phyloP scores from a whole-genome alignment of 2,113 vertebrate species.

The Oriolus oriolus region DNA sequence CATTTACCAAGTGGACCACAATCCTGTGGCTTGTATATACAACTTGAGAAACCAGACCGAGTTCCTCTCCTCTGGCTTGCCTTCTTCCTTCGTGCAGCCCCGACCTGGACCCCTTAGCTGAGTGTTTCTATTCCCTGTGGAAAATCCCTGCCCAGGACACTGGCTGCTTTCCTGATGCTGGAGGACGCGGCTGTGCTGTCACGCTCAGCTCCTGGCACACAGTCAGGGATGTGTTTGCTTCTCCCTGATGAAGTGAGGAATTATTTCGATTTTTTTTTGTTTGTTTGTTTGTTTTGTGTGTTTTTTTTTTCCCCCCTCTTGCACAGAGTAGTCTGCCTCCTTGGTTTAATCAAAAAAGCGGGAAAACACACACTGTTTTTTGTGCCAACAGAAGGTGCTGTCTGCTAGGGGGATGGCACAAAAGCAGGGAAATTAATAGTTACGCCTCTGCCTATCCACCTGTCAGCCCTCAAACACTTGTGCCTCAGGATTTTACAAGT shows the following conservation, averaged over 20 bases:
- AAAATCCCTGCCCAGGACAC: background rate
- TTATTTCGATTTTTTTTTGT: background rate
- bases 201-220: background rate
- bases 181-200: rapidly evolving
- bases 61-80: background rate
- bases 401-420: background rate
- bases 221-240: background rate
- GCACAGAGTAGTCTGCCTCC: background rate
- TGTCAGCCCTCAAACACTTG: background rate
- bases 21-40: background rate
- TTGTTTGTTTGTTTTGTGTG: background rate
- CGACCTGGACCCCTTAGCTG: background rate
- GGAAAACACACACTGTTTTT: background rate
- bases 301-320: background rate
- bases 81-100: background rate
- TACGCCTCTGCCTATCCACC: rapidly evolving
- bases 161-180: background rate
- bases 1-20: background rate
- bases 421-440: background rate
- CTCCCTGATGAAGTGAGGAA: background rate
- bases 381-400: background rate
- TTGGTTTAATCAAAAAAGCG: background rate
- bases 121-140: background rate
- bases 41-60: background rate
- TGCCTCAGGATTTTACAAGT: background rate